Evolutionary conservation across 2,797 vertebrate species (phyloP), one percentile per base, ranked within the genome.

Genomic region (Staurois parvus): DNA sequence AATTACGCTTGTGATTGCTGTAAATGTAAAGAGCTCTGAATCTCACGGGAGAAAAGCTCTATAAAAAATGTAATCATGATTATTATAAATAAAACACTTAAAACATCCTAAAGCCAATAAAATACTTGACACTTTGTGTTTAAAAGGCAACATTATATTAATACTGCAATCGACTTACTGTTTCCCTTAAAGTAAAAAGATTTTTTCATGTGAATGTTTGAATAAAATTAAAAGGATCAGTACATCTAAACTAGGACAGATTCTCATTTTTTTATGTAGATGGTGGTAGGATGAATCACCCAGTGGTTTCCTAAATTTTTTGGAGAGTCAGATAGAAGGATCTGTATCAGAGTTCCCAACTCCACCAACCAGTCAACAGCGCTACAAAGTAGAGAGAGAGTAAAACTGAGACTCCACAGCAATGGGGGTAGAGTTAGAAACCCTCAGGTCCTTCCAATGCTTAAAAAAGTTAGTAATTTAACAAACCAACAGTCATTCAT

Each of bases 51-150:
- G 12, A 66, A 66, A 29, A 66, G 64, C n/a, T 26, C 64, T 29
- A 29, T 29, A 66, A 66, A 66, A n/a, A 66, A 66, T 66, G 8
- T 13, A 66, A 66, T 66, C 64, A 66, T 66, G 28, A 66, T 13
- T 26, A 66, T 66, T 28, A 26, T 66, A 66, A 66, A 66, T 66
- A 66, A 66, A 66, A 29, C 26, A 66, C 62, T 28, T 66, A 26
- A 28, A 66, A 66, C 29, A 66, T 66, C 4, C n/a, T 29, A 66
- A 66, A 26, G 64, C 28, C 64, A 29, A 66, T 66, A 28, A 72
- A 9, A 34, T 37, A 21, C 29, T 72, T 72, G 69, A 72, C 29
- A 72, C n/a, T n/a, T 28, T 72, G 69, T 72, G 69, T 40, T 72
- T 26, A 66, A 66, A 66, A 11, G 17, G 64, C 59, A 29, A 66